Evolutionary conservation across 1,140 invertebrate genomes (phyloP).

Genomic region (Geopemphigus sp.): DNA sequence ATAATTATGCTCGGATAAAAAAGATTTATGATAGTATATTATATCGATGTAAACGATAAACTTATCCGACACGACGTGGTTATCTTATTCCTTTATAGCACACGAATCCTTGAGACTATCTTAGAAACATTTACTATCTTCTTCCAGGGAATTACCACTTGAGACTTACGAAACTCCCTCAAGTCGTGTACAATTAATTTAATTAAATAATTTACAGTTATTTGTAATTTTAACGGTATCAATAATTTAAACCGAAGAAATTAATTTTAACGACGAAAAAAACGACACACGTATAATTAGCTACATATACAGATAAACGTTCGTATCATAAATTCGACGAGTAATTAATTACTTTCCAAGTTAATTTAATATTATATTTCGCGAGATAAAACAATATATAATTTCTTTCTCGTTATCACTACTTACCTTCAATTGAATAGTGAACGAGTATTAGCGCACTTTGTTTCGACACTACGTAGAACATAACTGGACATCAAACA

Average conservation of each 20-base stretch:
- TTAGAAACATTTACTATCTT: neutral
- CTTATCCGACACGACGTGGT: conserved; percentile 3
- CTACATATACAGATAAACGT: no score
- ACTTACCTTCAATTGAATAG: no score
- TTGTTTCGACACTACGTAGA: no score
- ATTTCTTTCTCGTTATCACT: no score
- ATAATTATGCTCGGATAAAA: neutral
- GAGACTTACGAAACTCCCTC: neutral
- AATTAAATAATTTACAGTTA: conserved; percentile 37
- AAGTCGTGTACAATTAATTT: conserved; percentile 18
- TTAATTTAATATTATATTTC: no score
- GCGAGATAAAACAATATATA: no score
- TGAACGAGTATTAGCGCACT: no score
- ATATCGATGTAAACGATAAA: conserved; percentile 22
- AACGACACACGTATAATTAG: neutral
- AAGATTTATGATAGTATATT: conserved; percentile 21
- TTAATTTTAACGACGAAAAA: neutral
- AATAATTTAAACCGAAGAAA: conserved; percentile 5
- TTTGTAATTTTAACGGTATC: neutral
- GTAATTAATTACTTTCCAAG: no score
- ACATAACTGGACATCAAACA: no score
- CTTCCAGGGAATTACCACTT: conserved; percentile 15
- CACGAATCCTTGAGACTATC: neutral
- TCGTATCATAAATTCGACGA: no score
- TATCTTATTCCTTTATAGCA: conserved; percentile 20